Evolutionary conservation across 2,797 vertebrate genomes (phyloP).

Genomic region (Orestias chungarensis): DNA sequence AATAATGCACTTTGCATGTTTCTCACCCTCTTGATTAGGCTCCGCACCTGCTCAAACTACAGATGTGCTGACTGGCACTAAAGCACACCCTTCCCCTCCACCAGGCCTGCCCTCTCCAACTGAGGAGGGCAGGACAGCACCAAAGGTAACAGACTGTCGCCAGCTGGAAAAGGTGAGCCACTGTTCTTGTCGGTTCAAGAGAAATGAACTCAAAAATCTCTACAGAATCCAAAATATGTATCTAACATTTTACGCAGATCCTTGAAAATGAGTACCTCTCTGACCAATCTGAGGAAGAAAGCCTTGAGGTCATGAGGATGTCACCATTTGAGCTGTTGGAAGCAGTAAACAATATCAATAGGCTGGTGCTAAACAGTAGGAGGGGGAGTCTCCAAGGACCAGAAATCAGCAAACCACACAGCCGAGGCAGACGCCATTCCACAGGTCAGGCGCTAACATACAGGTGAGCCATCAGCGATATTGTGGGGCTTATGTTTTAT

Average conservation of each 20-base stretch:
- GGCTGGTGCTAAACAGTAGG: constrained; percentile 51
- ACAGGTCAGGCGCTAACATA: constrained; percentile 66
- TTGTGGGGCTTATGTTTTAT: background rate
- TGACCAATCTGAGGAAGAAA: constrained; percentile 64
- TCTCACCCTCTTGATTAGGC: constrained; percentile 44
- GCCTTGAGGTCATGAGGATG: constrained; percentile 21
- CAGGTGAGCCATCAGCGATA: constrained; percentile 55
- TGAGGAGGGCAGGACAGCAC: constrained; percentile 69
- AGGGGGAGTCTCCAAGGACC: constrained; percentile 72
- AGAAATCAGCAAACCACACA: constrained; percentile 63
- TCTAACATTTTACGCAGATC: constrained; percentile 64
- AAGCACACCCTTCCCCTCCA: constrained; percentile 72
- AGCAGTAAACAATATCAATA: constrained; percentile 38
- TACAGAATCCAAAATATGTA: background rate
- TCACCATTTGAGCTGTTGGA: constrained; percentile 63
- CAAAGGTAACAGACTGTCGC: constrained; percentile 71
- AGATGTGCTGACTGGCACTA: constrained; percentile 57
- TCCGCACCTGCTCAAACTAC: constrained; percentile 19
- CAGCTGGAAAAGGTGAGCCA: constrained; percentile 78
- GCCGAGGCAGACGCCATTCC: constrained; percentile 71
- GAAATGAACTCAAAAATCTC: background rate
- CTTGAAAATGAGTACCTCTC: constrained; percentile 79
- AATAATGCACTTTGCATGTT: background rate
- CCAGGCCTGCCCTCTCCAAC: constrained; percentile 75
- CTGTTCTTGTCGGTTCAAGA: background rate